A percentile compares a stretch with the other conserved stretches of the same genome.
Conservation (phyloP, 2,888 invertebrate genomes). For the Perizoma flavofasciatum region DNA sequence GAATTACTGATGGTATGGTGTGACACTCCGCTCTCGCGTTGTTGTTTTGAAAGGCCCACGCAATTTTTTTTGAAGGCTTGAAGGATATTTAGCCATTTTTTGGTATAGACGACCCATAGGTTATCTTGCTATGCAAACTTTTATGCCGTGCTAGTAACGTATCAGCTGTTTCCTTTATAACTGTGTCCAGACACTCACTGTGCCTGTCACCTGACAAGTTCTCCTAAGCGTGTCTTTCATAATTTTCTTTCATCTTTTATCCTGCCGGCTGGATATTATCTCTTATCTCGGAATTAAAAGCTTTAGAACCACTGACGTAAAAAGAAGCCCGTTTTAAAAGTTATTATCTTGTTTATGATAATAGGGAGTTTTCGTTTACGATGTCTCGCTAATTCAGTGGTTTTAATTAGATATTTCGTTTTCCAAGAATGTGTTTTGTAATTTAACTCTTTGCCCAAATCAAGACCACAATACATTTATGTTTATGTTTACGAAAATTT, state of each 20-base stretch:
- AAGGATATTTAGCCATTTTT: too few species aligned
- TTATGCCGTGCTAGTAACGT: too few species aligned
- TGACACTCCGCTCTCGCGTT: conserved; percentile 60
- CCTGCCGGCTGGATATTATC: conserved; percentile 55
- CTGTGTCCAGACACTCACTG: conserved; percentile 6
- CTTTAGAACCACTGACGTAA: conserved; percentile 26
- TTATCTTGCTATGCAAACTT: too few species aligned
- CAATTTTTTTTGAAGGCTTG: too few species aligned
- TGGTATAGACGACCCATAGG: too few species aligned
- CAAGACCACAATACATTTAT: too few species aligned
- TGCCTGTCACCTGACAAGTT: conserved; percentile 65
- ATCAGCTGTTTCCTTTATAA: conserved; percentile 2
- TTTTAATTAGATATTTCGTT: conserved; percentile 1
- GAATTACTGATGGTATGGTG: conserved; percentile 43
- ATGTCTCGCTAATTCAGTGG: neutral
- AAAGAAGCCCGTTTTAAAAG: conserved; percentile 11
- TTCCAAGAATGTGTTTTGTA: neutral
- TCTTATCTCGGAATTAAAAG: conserved; percentile 60
- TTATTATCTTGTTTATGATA: conserved; percentile 23
- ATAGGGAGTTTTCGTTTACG: conserved; percentile 11
- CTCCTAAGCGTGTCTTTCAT: conserved; percentile 54
- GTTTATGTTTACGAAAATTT: too few species aligned
- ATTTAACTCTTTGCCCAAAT: too few species aligned
- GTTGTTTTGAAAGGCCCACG: conserved; percentile 58
- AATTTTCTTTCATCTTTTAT: conserved; percentile 60